phyloP scores from a whole-genome alignment of 2,797 vertebrate genomes.

The Syndactyla subalaris region DNA sequence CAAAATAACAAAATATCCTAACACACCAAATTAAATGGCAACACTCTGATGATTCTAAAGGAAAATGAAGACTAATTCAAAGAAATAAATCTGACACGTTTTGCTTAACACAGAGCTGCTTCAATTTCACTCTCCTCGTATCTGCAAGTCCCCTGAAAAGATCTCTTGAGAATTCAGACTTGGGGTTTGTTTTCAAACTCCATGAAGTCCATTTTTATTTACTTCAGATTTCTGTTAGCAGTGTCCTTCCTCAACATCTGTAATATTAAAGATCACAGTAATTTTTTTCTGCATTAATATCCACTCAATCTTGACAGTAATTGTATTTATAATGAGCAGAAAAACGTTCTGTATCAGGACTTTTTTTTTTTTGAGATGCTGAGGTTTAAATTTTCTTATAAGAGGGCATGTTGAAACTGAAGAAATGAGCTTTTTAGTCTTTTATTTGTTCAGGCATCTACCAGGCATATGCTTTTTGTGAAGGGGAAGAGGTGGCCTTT shows the following conservation, averaged over 20 bases:
- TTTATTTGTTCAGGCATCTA: background rate
- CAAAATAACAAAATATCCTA: background rate
- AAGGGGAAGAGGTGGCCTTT: background rate
- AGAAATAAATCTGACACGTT: background rate
- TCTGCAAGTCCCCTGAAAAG: background rate
- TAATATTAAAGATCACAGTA: no score
- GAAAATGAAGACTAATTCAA: background rate
- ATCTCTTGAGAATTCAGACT: background rate
- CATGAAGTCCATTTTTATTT: no score
- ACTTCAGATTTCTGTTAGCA: no score
- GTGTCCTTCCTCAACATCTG: no score
- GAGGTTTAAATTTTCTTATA: no score
- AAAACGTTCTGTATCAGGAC: no score
- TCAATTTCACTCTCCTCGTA: background rate
- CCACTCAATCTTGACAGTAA: no score
- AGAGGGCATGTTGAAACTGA: no score
- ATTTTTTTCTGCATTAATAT: no score
- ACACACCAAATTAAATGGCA: background rate
- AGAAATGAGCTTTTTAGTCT: background rate
- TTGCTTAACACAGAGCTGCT: background rate
- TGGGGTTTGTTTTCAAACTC: background rate
- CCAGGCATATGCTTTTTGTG: background rate
- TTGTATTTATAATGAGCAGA: no score
- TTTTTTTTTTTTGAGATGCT: no score
- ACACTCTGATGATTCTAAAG: background rate